Evolutionary conservation across 2,797 vertebrate species (phyloP).

Genomic region (Pipistrellus pipistrellus): DNA sequence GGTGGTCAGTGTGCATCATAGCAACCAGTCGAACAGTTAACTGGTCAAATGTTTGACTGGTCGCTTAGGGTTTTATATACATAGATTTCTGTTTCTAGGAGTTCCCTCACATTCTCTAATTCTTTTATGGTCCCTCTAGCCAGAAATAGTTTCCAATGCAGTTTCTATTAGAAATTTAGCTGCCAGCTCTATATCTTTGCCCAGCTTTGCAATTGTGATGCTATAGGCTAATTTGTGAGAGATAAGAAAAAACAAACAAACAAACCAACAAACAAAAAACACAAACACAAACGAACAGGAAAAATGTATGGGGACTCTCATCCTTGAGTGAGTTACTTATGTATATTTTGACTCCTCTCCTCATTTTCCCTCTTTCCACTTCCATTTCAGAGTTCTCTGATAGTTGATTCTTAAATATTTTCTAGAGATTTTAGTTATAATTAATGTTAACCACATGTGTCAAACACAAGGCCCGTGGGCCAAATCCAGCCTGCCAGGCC

Average conservation of each 20-base stretch:
- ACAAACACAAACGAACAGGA: too few relatives aligned
- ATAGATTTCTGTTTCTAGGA: background rate
- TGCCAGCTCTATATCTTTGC: background rate
- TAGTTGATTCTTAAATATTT: background rate
- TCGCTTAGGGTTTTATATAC: too few relatives aligned
- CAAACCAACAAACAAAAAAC: background rate
- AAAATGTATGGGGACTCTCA: background rate
- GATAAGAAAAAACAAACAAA: background rate
- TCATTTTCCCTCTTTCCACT: background rate
- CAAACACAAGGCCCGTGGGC: too few relatives aligned
- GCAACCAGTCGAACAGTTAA: too few relatives aligned
- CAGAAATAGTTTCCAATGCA: background rate
- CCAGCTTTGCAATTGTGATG: background rate
- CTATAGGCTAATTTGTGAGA: background rate
- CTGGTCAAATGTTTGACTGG: too few relatives aligned
- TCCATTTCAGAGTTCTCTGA: background rate
- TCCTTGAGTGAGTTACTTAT: background rate
- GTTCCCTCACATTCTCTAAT: background rate
- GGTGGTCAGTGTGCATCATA: too few relatives aligned
- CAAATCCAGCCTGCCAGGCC: too few relatives aligned
- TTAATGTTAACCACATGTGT: too few relatives aligned
- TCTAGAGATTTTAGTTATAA: background rate
- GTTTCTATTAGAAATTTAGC: background rate
- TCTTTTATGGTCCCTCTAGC: background rate
- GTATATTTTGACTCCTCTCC: background rate